phyloP scores from a whole-genome alignment of 2,113 vertebrate species.

The Bubo scandiacus region DNA sequence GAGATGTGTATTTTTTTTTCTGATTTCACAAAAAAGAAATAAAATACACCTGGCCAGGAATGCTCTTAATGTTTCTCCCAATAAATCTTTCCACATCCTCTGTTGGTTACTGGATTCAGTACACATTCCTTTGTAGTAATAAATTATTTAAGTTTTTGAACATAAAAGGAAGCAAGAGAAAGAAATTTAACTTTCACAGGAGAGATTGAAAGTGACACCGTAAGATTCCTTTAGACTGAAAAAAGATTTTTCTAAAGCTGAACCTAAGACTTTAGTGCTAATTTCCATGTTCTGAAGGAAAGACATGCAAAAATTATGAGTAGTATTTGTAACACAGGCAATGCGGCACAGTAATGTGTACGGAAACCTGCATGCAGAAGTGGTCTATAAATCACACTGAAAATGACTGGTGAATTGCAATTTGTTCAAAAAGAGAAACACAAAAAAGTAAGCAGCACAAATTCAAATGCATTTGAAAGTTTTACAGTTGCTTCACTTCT shows the following conservation, averaged over 20 bases:
- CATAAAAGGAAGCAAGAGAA: slow-evolving; percentile 54
- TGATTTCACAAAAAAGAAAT: slow-evolving; percentile 7
- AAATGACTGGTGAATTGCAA: background rate
- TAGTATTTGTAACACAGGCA: background rate
- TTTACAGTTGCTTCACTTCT: background rate
- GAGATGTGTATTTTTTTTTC: background rate
- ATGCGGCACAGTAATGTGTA: background rate
- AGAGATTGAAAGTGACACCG: slow-evolving; percentile 13
- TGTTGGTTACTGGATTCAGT: slow-evolving; percentile 52
- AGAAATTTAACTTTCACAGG: slow-evolving; percentile 46
- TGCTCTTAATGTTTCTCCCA: slow-evolving; percentile 46
- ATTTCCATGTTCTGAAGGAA: background rate
- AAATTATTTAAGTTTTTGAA: slow-evolving; percentile 56
- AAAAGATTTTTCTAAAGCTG: slow-evolving; percentile 7
- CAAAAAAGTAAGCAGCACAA: background rate
- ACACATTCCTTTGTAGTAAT: slow-evolving; percentile 46
- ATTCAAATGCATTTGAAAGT: background rate
- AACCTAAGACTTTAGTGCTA: background rate
- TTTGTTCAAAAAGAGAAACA: background rate
- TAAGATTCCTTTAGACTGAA: slow-evolving; percentile 16
- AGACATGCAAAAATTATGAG: background rate
- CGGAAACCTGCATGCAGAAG: background rate
- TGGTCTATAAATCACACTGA: background rate
- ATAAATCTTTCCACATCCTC: slow-evolving; percentile 64
- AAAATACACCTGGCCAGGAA: slow-evolving; percentile 59